Conservation (phyloP, 2,113 vertebrate species). For the Condylura cristata region DNA sequence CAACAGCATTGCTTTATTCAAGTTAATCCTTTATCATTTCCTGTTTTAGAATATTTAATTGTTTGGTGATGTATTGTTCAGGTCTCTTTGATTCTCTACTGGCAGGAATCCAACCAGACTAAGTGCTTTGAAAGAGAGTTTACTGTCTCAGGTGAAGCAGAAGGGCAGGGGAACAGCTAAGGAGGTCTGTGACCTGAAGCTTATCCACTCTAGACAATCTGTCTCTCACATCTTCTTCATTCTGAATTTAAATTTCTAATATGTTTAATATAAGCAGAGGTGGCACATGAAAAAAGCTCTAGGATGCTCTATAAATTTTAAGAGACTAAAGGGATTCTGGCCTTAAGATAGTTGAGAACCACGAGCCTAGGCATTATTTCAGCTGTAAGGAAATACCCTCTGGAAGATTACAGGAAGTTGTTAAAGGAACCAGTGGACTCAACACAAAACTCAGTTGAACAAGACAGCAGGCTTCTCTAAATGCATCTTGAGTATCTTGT, state of each 20-base stretch:
- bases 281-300: not conserved
- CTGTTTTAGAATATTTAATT: not conserved
- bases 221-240: not conserved
- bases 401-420: not conserved
- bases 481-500: not conserved
- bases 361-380: not conserved
- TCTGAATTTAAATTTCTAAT: conserved; percentile 47
- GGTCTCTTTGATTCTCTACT: conserved; percentile 12
- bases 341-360: conserved; percentile 7
- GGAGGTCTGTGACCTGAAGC: not conserved
- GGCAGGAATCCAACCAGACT: not conserved
- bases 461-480: conserved; percentile 37
- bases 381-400: conserved; percentile 29
- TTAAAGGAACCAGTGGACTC: conserved; percentile 1
- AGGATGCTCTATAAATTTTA: conserved; percentile 14
- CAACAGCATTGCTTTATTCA: conserved; percentile 10
- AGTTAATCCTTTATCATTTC: not conserved
- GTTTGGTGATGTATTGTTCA: not conserved
- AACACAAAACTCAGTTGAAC: not conserved
- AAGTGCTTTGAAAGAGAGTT: not conserved
- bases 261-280: not conserved
- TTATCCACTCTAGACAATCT: not conserved
- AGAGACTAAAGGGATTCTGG: not conserved
- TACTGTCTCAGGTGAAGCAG: not conserved
- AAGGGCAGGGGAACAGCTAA: not conserved